Base-by-base conservation (phyloP, 2,113 vertebrate genomes). In the Cyanoramphus novaezelandiae region DNA sequence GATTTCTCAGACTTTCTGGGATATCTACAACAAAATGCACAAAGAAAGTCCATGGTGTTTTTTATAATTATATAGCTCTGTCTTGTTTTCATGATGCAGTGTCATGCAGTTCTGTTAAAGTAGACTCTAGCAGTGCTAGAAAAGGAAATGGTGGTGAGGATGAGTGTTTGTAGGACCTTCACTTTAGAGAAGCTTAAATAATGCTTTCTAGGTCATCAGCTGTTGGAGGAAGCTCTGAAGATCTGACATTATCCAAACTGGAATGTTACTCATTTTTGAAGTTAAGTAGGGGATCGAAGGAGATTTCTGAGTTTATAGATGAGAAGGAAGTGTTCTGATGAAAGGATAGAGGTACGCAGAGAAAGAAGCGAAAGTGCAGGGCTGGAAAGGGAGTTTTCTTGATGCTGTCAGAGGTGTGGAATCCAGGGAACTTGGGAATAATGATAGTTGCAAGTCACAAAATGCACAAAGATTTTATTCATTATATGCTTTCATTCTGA, bases 121-220 rank as follows among this genome's bases (percentile, higher is more conserved):
- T 17, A 80, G 37, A 29, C 12, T 68, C 21, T 44, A 13, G 10
- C 15, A 75, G 60, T 46, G 12, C 68, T 50, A 43, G 64, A 20
- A 70, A 53, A 74, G 10, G 37, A 81, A 63, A 16, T 3, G 10
- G 10, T 90, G 64, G 6, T 1, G 1, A 74, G 33, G 64, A 53
- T 88, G 28, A 59, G 13, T 64, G 7, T 53, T 60, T 79, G 21
- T 49, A 69, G 44, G 24, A 82, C 11, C 44, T 90, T 85, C 76
- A n/a, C 53, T 65, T 72, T 84, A 25, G 24, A 20, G 37, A 62
- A n/a, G 33, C 5, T 77, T 31, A 69, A 83, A 27, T 37, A 69
- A 55, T 1, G 0, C 25, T 68, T 70, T 6, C 12, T 53, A 0
- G 20, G 10, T 60, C 47, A 31, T 19, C 41, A 33, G 0, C 53